Percentiles rank a stretch among this genome's conserved stretches.
These are phyloP conservation scores for Cacatua alba DNA, from an alignment of 2,113 vertebrate species.

Conservation along the genomic window DNA sequence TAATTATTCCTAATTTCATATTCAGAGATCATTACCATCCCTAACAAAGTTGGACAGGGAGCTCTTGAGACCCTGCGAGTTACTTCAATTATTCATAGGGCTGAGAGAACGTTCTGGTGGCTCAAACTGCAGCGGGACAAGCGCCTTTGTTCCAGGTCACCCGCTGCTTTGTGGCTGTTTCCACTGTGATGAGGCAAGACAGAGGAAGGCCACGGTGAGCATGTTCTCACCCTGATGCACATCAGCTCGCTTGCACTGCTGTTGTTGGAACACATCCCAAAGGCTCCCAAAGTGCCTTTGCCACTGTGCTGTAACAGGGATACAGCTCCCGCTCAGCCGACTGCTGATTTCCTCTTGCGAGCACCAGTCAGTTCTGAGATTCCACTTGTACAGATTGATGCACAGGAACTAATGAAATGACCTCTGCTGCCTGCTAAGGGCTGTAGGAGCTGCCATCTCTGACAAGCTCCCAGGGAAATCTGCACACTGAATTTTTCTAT, in stretches of 20 bases:
- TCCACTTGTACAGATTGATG: neutral
- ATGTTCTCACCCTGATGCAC: neutral
- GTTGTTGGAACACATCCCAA: neutral
- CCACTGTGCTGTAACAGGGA: neutral
- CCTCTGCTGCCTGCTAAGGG: neutral
- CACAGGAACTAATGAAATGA: neutral
- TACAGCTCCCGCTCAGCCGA: neutral
- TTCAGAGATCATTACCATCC: constrained; percentile 41
- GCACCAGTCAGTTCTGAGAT: neutral
- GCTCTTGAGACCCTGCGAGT: neutral
- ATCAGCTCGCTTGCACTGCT: neutral
- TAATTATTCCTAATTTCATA: constrained; percentile 42
- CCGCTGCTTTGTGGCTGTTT: neutral
- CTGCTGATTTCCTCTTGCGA: neutral
- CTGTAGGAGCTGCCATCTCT: neutral
- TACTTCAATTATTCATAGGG: constrained; percentile 48
- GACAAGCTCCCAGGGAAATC: neutral
- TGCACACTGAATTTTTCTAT: neutral
- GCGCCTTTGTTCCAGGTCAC: neutral
- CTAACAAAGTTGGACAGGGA: neutral
- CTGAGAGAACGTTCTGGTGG: neutral
- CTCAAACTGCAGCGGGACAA: neutral
- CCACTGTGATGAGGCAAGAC: neutral
- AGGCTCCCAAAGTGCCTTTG: neutral
- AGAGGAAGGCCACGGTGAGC: rapidly evolving